phyloP scores from a whole-genome alignment of 2,797 vertebrate species.

The Valencia hispanica region DNA sequence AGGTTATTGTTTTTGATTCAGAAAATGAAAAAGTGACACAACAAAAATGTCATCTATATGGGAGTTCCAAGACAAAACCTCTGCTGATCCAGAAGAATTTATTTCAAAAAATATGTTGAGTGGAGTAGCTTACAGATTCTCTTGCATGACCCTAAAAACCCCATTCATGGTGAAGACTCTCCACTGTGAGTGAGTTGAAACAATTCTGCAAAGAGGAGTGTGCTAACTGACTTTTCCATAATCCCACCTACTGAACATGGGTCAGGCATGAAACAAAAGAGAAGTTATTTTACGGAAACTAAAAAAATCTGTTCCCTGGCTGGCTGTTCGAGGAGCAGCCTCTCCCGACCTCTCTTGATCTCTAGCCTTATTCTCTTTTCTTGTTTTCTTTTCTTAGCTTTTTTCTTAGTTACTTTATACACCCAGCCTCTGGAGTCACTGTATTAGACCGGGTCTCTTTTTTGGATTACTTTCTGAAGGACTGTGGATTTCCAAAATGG shows the following conservation, averaged over 20 bases:
- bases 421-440: too few relatives aligned
- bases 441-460: too few relatives aligned
- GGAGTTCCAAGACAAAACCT: background rate
- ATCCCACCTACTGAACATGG: background rate
- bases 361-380: too few relatives aligned
- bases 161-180: background rate
- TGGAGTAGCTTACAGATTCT: background rate
- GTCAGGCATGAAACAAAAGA: background rate
- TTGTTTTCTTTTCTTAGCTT: too few relatives aligned
- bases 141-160: background rate
- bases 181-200: background rate
- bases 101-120: background rate
- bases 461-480: too few relatives aligned
- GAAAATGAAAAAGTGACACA: too few relatives aligned
- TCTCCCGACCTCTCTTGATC: too few relatives aligned
- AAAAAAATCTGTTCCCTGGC: too few relatives aligned
- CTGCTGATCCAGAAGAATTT: background rate
- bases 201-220: background rate
- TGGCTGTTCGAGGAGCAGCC: too few relatives aligned
- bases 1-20: background rate
- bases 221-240: background rate
- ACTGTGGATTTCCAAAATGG: too few relatives aligned
- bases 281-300: background rate
- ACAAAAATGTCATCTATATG: background rate
- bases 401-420: too few relatives aligned